Base-by-base conservation (phyloP, 2,888 invertebrate genomes). In the Netelia virgata region DNA sequence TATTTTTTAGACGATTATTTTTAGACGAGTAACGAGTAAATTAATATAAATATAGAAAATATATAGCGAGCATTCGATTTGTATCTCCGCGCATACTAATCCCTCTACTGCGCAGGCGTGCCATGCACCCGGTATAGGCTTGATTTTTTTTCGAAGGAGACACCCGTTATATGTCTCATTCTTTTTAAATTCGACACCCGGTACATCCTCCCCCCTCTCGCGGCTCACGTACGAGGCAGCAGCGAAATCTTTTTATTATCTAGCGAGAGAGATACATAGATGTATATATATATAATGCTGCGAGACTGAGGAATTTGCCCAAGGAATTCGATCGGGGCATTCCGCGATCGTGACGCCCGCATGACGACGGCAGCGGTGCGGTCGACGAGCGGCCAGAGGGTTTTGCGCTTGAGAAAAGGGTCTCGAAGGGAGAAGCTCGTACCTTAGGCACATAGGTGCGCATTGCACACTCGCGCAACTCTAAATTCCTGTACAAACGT, bases 311-410 rank as follows among this genome's bases (percentile, higher is more conserved):
- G 90, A 89, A 90, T 88, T 89, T 72, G 86, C 88, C 85, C 85
- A 85, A 87, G 88, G 89, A 88, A 90, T 89, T 87, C 84, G 85
- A 88, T 89, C 88, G 18, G 9, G 88, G 88, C 86, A 87, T 86
- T 78, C 76, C 83, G 76, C 76, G 82, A 84, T 82, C 75, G 83
- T 83, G 75, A 70, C 83, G 78, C 77, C 41, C 55, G 75, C 70
- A 55, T 41, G 41, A 41, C 66, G 43, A 28, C 63, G 64, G 50
- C n/a, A 69, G 53, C 16, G 11, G 57, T 55, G 57, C n/a, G 50
- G 50, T 47, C 11, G 14, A 14, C 2, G 47, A 47, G 47, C 18
- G 55, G 53, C 16, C 55, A n/a, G 55, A 23, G 70, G 70, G 55
- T 70, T 70, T 70, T 55, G 73, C 72, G 59, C 73, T 47, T 53